Percentiles rank a stretch among this genome's conserved stretches.
Evolutionary conservation across 2,113 vertebrate species (phyloP).

Genomic region (Pycnonotus jocosus): DNA sequence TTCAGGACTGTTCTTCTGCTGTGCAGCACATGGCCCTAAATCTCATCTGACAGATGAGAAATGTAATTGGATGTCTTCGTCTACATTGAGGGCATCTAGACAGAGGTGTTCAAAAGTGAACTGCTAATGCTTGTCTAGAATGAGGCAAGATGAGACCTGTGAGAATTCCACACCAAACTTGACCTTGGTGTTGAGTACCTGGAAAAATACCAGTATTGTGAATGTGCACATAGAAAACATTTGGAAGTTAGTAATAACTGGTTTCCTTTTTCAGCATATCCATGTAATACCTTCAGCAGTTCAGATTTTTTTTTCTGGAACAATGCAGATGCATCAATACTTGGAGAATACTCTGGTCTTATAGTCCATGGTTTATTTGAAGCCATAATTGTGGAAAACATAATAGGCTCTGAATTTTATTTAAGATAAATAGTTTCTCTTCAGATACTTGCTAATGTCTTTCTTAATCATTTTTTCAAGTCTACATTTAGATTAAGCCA

Average conservation of each 20-base stretch:
- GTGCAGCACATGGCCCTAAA: not conserved
- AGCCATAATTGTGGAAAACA: not conserved
- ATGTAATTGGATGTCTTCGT: not conserved
- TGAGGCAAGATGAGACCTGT: not conserved
- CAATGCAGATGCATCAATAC: not conserved
- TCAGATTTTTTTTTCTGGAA: not conserved
- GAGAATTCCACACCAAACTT: not conserved
- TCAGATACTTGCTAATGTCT: not conserved
- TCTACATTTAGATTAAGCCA: not conserved
- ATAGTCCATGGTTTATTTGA: not conserved
- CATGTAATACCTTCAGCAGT: not conserved
- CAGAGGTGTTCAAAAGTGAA: not conserved
- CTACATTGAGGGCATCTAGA: not conserved
- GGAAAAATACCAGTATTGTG: not conserved
- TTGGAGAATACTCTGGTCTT: not conserved
- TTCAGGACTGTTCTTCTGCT: not conserved
- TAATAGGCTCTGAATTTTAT: not conserved
- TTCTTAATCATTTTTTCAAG: not conserved
- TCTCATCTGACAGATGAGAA: not conserved
- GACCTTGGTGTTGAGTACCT: not conserved
- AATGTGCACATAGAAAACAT: not conserved
- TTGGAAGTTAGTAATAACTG: not conserved
- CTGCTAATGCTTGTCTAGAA: not conserved
- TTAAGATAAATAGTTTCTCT: not conserved
- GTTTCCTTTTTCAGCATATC: not conserved